Conservation (phyloP, 2,113 vertebrate genomes). For the Empidonax alnorum region DNA sequence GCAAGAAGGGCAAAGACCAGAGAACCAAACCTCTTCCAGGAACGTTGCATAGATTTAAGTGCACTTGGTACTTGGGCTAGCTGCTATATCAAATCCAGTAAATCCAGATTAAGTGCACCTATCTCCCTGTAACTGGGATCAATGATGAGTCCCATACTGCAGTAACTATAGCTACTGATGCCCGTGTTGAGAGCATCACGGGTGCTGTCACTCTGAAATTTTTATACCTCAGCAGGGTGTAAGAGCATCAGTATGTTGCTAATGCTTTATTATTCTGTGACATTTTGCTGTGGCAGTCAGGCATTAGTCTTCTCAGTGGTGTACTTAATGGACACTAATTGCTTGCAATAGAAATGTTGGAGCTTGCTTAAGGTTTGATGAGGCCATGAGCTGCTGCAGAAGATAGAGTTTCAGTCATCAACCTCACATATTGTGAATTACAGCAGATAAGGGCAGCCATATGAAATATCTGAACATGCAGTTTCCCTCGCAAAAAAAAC, state of each 20-base stretch:
- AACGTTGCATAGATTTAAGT: rapidly evolving
- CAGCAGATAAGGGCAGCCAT: not conserved
- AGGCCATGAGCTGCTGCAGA: not conserved
- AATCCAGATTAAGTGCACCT: not conserved
- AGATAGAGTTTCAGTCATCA: not conserved
- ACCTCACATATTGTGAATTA: not conserved
- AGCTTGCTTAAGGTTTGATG: not conserved
- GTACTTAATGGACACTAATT: not conserved
- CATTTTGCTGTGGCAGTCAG: slow-evolving; percentile 2
- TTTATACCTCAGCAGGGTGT: not conserved
- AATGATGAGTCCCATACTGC: not conserved
- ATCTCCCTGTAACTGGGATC: not conserved
- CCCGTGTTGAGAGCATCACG: not conserved
- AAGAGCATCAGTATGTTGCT: not conserved
- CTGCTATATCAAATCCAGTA: not conserved
- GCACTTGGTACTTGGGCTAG: not conserved
- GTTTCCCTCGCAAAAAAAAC: not conserved
- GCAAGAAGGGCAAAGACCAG: not conserved
- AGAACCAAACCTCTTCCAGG: not conserved
- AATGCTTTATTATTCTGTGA: slow-evolving; percentile 23
- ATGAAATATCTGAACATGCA: not conserved
- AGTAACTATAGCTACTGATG: not conserved
- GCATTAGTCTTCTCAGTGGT: not conserved
- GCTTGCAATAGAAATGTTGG: not conserved
- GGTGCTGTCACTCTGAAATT: not conserved